These are phyloP conservation scores for Eupithecia vulgata DNA, from an alignment of 2,888 invertebrate genomes.

Conservation along the genomic window DNA sequence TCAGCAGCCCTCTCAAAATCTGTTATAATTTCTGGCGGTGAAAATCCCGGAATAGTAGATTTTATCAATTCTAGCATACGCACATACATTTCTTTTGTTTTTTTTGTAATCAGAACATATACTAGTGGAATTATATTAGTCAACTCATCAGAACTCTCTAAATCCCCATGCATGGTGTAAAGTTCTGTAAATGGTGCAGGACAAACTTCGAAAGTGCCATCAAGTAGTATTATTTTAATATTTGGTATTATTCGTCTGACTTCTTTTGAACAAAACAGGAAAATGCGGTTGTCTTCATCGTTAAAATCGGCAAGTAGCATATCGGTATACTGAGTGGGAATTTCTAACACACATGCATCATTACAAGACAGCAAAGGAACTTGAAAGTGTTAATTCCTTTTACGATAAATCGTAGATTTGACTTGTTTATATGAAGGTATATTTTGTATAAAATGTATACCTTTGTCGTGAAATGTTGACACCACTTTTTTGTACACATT, in stretches of 20 bases:
- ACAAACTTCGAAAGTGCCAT: slow-evolving; percentile 18
- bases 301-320: slow-evolving; percentile 11
- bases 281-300: slow-evolving; percentile 11
- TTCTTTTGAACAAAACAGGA: slow-evolving; percentile 10
- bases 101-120: slow-evolving; percentile 10
- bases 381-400: slow-evolving; percentile 9
- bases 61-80: too few relatives aligned
- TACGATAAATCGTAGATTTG: slow-evolving; percentile 11
- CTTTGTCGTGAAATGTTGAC: slow-evolving; percentile 10
- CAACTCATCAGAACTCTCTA: slow-evolving; percentile 10
- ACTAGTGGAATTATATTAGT: slow-evolving; percentile 13
- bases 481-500: slow-evolving; percentile 16
- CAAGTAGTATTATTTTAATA: slow-evolving; percentile 16
- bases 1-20: too few relatives aligned
- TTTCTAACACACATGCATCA: slow-evolving; percentile 10
- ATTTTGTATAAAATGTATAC: slow-evolving; percentile 9
- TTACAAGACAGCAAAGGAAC: slow-evolving; percentile 9
- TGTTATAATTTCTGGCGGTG: too few relatives aligned
- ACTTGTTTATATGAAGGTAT: slow-evolving; percentile 11
- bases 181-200: slow-evolving; percentile 11
- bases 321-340: slow-evolving; percentile 11
- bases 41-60: too few relatives aligned
- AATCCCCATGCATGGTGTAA: slow-evolving; percentile 10
- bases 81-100: slow-evolving; percentile 11
- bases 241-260: slow-evolving; percentile 10